Evolutionary conservation across 2,113 vertebrate species (phyloP).

Genomic region (Calyptomena viridis): DNA sequence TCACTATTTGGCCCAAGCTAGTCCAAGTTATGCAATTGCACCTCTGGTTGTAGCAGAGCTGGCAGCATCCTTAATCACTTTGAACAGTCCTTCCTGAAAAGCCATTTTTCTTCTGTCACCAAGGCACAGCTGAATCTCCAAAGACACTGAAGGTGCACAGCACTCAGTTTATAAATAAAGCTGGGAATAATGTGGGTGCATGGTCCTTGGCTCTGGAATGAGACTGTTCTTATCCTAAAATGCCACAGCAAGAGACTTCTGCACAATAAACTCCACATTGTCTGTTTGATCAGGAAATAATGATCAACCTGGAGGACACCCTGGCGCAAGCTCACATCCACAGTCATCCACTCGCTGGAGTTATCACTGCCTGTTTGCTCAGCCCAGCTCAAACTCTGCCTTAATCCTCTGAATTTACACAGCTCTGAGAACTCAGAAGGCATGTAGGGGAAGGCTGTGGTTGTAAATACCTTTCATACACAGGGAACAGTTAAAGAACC

Average conservation of each 20-base stretch:
- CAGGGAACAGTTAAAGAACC: neutral
- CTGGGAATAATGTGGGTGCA: neutral
- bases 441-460: neutral
- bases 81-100: neutral
- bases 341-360: neutral
- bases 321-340: neutral
- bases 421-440: neutral
- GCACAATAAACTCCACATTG: neutral
- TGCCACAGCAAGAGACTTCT: neutral
- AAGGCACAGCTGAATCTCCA: neutral
- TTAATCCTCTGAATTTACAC: conserved; percentile 19
- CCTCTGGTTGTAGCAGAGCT: neutral
- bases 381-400: conserved; percentile 9
- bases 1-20: neutral
- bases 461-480: neutral
- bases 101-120: neutral
- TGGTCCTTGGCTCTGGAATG: neutral
- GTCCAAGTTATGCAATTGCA: neutral
- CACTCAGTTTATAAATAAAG: neutral
- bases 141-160: neutral
- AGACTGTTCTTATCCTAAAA: neutral
- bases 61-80: neutral
- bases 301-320: neutral
- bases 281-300: neutral
- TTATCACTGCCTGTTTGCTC: neutral